These are phyloP conservation scores for Hypomecis punctinalis DNA, from an alignment of 2,888 invertebrate genomes.

Conservation along the genomic window DNA sequence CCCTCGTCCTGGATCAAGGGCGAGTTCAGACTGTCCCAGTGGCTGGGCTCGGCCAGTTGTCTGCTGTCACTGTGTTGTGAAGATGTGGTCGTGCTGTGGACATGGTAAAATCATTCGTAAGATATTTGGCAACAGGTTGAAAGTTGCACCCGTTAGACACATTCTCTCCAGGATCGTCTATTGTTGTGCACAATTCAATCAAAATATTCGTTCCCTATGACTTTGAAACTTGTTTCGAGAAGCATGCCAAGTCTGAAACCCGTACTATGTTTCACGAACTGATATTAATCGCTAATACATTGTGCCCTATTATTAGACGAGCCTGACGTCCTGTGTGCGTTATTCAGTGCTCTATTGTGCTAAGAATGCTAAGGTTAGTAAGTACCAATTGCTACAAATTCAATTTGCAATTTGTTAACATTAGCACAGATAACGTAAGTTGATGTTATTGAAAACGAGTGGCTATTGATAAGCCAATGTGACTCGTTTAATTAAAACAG, in stretches of 20 bases:
- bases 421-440: conserved; percentile 18
- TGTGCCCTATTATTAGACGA: conserved; percentile 13
- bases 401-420: conserved; percentile 17
- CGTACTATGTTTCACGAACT: background rate
- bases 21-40: conserved; percentile 95
- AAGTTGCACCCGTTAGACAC: conserved; percentile 17
- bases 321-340: conserved; percentile 12
- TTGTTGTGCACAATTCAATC: conserved; percentile 1
- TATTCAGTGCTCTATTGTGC: conserved; percentile 21
- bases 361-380: conserved; percentile 26
- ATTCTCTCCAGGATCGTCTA: conserved; percentile 16
- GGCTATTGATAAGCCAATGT: conserved; percentile 18
- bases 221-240: background rate
- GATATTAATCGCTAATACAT: conserved; percentile 9
- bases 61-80: conserved; percentile 86
- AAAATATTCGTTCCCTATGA: background rate
- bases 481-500: conserved; percentile 2
- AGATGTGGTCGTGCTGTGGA: conserved; percentile 87
- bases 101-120: conserved; percentile 42
- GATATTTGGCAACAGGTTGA: conserved; percentile 6
- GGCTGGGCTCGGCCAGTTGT: conserved; percentile 86
- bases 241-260: conserved; percentile 13
- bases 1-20: conserved; percentile 97
- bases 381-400: conserved; percentile 13
- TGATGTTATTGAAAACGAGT: conserved; percentile 23